Conservation (phyloP, 2,113 vertebrate species). For the Chitala chitala region DNA sequence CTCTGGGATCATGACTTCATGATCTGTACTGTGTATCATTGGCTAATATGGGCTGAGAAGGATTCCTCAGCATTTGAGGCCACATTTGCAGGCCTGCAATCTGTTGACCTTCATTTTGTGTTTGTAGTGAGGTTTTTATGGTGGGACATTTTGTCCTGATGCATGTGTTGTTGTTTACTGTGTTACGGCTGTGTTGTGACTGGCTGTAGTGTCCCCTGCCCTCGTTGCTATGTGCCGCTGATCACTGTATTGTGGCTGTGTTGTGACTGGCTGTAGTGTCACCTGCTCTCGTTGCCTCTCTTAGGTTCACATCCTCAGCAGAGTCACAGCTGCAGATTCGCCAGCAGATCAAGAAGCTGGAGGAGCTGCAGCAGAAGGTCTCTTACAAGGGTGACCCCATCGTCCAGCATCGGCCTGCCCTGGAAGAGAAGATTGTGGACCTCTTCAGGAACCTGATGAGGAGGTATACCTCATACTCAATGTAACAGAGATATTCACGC, state of each 20-base stretch:
- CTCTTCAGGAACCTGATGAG: conserved; percentile 96
- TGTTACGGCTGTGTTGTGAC: too few relatives aligned
- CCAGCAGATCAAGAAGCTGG: conserved; percentile 97
- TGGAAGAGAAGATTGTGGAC: conserved; percentile 95
- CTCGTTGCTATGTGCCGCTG: too few relatives aligned
- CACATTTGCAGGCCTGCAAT: neutral
- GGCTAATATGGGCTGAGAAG: too few relatives aligned
- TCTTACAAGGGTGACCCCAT: conserved; percentile 98
- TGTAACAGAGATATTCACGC: neutral
- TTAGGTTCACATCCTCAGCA: conserved; percentile 92
- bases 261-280: neutral
- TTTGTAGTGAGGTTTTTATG: too few relatives aligned
- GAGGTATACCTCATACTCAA: conserved; percentile 61
- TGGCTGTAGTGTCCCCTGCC: neutral
- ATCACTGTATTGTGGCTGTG: too few relatives aligned
- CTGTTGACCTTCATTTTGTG: neutral
- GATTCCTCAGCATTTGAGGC: neutral
- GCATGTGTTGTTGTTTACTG: too few relatives aligned
- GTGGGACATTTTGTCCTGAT: too few relatives aligned
- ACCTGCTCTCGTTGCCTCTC: neutral
- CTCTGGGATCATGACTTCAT: too few relatives aligned
- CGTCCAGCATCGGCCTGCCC: conserved; percentile 89
- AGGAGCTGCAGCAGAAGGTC: conserved; percentile 96
- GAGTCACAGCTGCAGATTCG: conserved; percentile 96
- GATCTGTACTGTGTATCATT: neutral